Conservation (phyloP, 2,113 vertebrate species). For the Heloderma charlesbogerti region DNA sequence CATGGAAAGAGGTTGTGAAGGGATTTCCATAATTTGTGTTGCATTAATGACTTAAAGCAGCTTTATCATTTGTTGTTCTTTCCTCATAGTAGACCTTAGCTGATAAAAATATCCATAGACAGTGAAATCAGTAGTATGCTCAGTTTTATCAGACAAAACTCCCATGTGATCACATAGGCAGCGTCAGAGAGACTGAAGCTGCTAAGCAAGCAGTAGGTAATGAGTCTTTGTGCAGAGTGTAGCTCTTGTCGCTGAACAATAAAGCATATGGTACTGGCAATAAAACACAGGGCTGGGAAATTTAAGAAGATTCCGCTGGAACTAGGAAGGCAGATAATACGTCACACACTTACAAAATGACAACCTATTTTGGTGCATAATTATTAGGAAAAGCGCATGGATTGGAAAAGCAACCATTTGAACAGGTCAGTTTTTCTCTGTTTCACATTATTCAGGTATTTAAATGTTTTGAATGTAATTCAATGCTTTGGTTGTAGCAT, state of each 20-base stretch:
- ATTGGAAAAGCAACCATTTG: conserved; percentile 83
- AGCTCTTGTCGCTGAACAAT: conserved; percentile 90
- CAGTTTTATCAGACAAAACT: conserved; percentile 89
- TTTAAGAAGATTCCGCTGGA: conserved; percentile 80
- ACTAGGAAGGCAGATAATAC: conserved; percentile 75
- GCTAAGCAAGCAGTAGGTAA: conserved; percentile 95
- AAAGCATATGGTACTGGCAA: conserved; percentile 91
- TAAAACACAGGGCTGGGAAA: conserved; percentile 87
- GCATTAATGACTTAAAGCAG: conserved; percentile 73
- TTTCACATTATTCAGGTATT: conserved; percentile 68
- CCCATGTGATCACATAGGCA: conserved; percentile 95
- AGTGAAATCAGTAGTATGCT: conserved; percentile 89
- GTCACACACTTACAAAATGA: conserved; percentile 75
- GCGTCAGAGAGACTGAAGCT: conserved; percentile 90
- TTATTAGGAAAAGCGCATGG: conserved; percentile 83
- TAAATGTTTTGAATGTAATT: conserved; percentile 68
- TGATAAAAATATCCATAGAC: conserved; percentile 94
- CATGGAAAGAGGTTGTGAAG: conserved; percentile 52
- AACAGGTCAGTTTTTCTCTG: conserved; percentile 89
- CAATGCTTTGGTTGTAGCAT: conserved; percentile 2
- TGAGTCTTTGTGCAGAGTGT: conserved; percentile 97
- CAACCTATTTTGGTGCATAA: conserved; percentile 77
- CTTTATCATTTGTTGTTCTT: conserved; percentile 76
- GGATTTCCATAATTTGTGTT: conserved; percentile 73
- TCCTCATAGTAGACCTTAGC: conserved; percentile 82